A percentile compares a stretch with the other conserved stretches of the same genome.
Conservation (phyloP, 2,888 invertebrate genomes). For the Drosophila pegasa region DNA sequence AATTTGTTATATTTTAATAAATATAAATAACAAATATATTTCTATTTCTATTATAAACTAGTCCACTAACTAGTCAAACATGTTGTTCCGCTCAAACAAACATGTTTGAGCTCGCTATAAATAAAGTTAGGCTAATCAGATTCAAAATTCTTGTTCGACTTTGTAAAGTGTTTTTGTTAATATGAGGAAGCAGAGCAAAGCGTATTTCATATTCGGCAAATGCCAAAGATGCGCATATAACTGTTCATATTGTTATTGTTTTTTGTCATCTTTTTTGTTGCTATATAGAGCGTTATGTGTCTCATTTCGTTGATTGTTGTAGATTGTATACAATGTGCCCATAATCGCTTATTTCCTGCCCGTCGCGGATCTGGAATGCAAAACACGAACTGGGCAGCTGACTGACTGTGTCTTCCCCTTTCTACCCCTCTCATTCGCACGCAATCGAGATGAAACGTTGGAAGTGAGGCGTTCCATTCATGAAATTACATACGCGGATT, state of each 20-base stretch:
- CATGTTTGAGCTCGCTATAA: not conserved
- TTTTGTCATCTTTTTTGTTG: slow-evolving; percentile 1
- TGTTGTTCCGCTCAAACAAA: not conserved
- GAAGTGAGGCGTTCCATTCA: slow-evolving; percentile 53
- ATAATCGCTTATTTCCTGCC: slow-evolving; percentile 66
- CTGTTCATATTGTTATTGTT: slow-evolving; percentile 6
- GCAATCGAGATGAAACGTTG: slow-evolving; percentile 3
- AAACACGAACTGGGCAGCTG: slow-evolving; percentile 59
- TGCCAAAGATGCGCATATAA: not conserved
- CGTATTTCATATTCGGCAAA: slow-evolving; percentile 1
- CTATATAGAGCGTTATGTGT: slow-evolving; percentile 25
- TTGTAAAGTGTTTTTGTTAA: not conserved
- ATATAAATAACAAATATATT: too few relatives aligned
- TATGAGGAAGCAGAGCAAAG: not conserved
- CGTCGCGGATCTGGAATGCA: slow-evolving; percentile 49
- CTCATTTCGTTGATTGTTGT: slow-evolving; percentile 39
- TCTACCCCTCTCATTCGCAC: not conserved
- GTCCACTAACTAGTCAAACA: not conserved
- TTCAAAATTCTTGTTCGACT: too few relatives aligned
- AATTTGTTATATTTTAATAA: too few relatives aligned
- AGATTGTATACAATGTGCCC: slow-evolving; percentile 47
- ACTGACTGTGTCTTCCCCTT: slow-evolving; percentile 24
- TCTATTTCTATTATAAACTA: too few relatives aligned
- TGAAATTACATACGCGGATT: slow-evolving; percentile 52
- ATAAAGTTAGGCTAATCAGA: not conserved